Evolutionary conservation across 2,888 invertebrate species (phyloP).

Genomic region (Lysandra coridon): DNA sequence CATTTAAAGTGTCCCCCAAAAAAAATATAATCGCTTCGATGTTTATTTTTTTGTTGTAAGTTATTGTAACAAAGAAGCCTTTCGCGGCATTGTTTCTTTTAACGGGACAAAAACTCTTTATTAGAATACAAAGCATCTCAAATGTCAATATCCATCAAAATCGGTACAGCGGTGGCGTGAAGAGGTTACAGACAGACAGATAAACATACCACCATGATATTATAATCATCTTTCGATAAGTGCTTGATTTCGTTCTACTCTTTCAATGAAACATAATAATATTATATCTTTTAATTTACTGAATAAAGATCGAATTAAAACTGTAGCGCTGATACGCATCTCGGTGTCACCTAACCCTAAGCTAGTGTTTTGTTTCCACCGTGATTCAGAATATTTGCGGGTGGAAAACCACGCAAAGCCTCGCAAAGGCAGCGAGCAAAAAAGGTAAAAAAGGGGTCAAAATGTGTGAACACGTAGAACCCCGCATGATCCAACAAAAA

Average conservation of each 20-base stretch:
- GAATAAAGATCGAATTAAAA: not conserved
- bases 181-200: too few species aligned
- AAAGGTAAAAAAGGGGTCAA: not conserved
- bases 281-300: not conserved
- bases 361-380: not conserved
- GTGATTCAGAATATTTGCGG: not conserved
- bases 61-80: too few species aligned
- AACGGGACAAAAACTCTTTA: too few species aligned
- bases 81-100: too few species aligned
- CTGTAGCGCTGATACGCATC: too few species aligned
- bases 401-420: not conserved
- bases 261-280: not conserved
- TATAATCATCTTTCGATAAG: too few species aligned
- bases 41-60: too few species aligned
- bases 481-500: not conserved
- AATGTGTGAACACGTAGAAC: not conserved
- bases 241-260: not conserved
- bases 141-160: too few species aligned
- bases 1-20: not conserved
- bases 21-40: not conserved
- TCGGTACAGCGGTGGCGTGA: too few species aligned
- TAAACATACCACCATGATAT: too few species aligned
- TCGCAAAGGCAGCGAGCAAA: not conserved
- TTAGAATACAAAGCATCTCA: too few species aligned
- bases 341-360: not conserved